Percentiles rank a stretch among this genome's conserved stretches.
Evolutionary conservation across 2,797 vertebrate genomes (phyloP).

Genomic region (Salarias fasciatus): DNA sequence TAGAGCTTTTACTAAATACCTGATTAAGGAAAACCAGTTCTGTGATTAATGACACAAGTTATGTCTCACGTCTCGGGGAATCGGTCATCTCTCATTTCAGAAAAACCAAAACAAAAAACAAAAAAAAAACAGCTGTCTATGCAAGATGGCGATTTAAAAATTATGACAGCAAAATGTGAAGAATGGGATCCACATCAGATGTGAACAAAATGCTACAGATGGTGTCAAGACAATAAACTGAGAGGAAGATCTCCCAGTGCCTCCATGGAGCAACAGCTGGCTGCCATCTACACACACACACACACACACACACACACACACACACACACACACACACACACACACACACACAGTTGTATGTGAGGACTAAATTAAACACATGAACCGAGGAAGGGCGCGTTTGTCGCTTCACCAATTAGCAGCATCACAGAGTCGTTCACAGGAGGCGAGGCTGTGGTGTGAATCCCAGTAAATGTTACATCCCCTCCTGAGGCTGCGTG

Average conservation of each 20-base stretch:
- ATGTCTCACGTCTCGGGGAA: background rate
- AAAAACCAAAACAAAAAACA: background rate
- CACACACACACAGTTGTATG: background rate
- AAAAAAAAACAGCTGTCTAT: background rate
- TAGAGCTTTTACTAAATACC: too few relatives aligned
- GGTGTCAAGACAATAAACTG: conserved; percentile 35
- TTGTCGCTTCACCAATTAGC: conserved; percentile 58
- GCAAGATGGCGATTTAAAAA: conserved; percentile 3
- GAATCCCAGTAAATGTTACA: too few relatives aligned
- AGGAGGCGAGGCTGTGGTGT: too few relatives aligned
- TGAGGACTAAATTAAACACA: too few relatives aligned
- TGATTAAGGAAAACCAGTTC: background rate
- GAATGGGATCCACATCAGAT: conserved; percentile 5
- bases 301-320: conserved; percentile 9
- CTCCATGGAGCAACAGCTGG: conserved; percentile 35
- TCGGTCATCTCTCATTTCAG: background rate
- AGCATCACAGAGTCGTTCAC: conserved; percentile 26
- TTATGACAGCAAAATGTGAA: too few relatives aligned
- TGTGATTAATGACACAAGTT: too few relatives aligned
- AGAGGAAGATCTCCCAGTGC: conserved; percentile 40
- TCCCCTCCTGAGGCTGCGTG: too few relatives aligned
- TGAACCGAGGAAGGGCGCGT: too few relatives aligned
- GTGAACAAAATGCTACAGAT: conserved; percentile 28
- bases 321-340: background rate
- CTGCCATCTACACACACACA: conserved; percentile 1